Percentiles rank a stretch among this genome's conserved stretches.
Evolutionary conservation across 1,140 invertebrate genomes (phyloP).

Genomic region (Stegodyphus mimosarum): DNA sequence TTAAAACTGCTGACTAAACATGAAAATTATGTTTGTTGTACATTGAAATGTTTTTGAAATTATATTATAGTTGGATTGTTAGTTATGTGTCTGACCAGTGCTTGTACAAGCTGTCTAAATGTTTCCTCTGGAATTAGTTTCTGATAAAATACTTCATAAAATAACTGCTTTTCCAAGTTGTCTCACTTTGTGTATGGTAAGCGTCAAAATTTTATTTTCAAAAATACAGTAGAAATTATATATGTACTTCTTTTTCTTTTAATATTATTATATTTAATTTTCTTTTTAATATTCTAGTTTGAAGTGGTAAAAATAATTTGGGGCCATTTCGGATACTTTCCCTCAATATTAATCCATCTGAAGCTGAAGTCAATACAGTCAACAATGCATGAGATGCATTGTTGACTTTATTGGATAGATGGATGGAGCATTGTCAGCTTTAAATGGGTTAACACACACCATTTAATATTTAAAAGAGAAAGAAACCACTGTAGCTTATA

Average conservation of each 20-base stretch:
- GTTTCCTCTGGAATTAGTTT: slow-evolving; percentile 39
- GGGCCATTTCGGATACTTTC: too few relatives aligned
- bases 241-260: background rate
- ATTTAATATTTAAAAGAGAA: too few relatives aligned
- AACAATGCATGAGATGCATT: too few relatives aligned
- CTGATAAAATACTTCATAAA: background rate
- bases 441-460: too few relatives aligned
- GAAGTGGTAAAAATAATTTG: background rate
- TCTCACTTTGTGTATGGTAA: background rate
- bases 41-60: slow-evolving; percentile 34
- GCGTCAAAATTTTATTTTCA: background rate
- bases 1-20: slow-evolving; percentile 4
- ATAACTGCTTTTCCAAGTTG: background rate
- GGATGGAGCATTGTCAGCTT: too few relatives aligned
- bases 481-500: too few relatives aligned
- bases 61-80: slow-evolving; percentile 35
- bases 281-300: background rate
- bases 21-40: slow-evolving; percentile 41
- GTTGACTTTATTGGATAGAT: too few relatives aligned
- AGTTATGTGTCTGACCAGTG: slow-evolving; percentile 40
- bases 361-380: too few relatives aligned
- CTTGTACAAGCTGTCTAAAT: slow-evolving; percentile 43
- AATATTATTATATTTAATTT: too few relatives aligned
- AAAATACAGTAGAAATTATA: background rate
- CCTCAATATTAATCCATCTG: too few relatives aligned